phyloP scores from a whole-genome alignment of 2,797 vertebrate species.

The Cyclopterus lumpus region DNA sequence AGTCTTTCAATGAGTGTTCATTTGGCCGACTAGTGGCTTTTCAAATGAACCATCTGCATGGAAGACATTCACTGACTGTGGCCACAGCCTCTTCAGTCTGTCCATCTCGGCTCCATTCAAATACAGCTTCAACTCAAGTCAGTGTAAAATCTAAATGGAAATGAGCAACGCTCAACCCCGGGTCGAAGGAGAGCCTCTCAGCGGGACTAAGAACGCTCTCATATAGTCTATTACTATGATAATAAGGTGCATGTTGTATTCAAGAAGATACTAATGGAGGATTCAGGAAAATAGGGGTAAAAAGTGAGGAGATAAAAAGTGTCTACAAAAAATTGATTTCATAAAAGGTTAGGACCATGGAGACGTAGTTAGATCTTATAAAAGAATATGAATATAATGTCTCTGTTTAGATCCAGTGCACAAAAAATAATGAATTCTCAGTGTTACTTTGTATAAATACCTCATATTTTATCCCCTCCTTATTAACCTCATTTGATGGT shows the following conservation, averaged over 20 bases:
- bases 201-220: slow-evolving; percentile 31
- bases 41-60: slow-evolving; percentile 53
- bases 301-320: slow-evolving; percentile 26
- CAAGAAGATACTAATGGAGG: slow-evolving; percentile 30
- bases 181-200: slow-evolving; percentile 57
- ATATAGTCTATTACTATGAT: slow-evolving; percentile 52
- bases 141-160: slow-evolving; percentile 72
- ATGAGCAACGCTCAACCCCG: slow-evolving; percentile 46
- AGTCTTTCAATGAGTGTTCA: slow-evolving; percentile 49
- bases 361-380: not conserved
- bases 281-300: slow-evolving; percentile 18
- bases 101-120: slow-evolving; percentile 46
- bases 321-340: not conserved
- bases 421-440: not conserved
- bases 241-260: slow-evolving; percentile 58
- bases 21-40: slow-evolving; percentile 26
- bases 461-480: not conserved
- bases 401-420: not conserved
- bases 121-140: slow-evolving; percentile 44
- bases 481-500: slow-evolving; percentile 1
- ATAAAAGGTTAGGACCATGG: not conserved
- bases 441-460: not conserved
- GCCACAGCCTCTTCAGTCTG: slow-evolving; percentile 49
- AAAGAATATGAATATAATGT: not conserved
- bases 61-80: slow-evolving; percentile 36